Base-by-base conservation (phyloP, 2,113 vertebrate species). In the Xiphophorus hellerii region DNA sequence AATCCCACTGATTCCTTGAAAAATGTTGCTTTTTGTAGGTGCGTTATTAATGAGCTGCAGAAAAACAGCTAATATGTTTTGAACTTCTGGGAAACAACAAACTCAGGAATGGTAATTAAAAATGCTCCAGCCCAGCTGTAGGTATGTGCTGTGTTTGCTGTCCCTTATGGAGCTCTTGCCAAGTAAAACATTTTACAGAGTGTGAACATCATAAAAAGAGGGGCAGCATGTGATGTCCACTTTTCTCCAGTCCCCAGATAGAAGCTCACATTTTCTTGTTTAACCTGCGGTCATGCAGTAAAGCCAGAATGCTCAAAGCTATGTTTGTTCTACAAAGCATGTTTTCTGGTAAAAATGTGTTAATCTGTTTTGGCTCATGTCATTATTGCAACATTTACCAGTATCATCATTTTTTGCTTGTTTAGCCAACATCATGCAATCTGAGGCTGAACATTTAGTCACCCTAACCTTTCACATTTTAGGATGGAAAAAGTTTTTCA, bases 151-250 rank as follows among this genome's bases (percentile, higher is more conserved):
- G 12, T 6, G n/a, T 62, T 68, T 62, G 5, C 35, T n/a, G 8
- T 66, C 44, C 54, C 58, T 31, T 30, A 31, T 71, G 58, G 20
- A 35, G 35, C n/a, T 61, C 13, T 14, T 62, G 25, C 31, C 33
- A 58, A 44, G 39, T 74, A 37, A 8, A 80, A 37, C 73, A 30
- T n/a, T 70, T 63, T 80, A 82, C 8, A 51, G 67, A 22, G 65
- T 67, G 71, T 64, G 27, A 72, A 82, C 31, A 74, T 64, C 31
- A 27, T 67, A 48, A 63, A 65, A 48, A 20, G 44, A 48, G 44
- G 44, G n/a, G 67, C 39, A 69, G 48, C 44, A 82, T 73, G 72
- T 69, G 48, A 63, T 15, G 22, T 71, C 58, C 51, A 63, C 20
- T 27, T 77, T 9, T 30, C 37, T 69, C n/a, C 5, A 14, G 44